These are phyloP conservation scores for Betta splendens DNA, from an alignment of 2,797 vertebrate species.

Conservation along the genomic window DNA sequence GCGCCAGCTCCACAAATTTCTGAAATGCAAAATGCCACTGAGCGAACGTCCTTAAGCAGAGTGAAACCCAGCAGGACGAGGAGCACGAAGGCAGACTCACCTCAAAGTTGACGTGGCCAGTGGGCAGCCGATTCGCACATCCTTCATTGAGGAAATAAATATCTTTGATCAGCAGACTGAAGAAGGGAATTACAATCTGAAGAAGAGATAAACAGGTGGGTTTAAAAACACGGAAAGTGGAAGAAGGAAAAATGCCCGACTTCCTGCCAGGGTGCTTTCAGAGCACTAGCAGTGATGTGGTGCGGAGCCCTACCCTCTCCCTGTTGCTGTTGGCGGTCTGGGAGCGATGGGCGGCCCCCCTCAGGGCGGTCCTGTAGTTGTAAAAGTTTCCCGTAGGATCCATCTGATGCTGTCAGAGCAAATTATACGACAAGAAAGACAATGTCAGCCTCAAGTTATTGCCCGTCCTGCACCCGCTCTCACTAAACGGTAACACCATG, in stretches of 20 bases:
- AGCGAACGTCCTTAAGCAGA: neutral
- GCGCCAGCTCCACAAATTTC: conserved; percentile 95
- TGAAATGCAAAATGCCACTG: conserved; percentile 48
- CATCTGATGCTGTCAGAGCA: conserved; percentile 90
- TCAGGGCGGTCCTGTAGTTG: conserved; percentile 93
- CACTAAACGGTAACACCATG: neutral
- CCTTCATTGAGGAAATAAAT: conserved; percentile 97
- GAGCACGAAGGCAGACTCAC: conserved; percentile 58
- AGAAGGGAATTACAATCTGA: conserved; percentile 96
- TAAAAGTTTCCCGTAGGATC: conserved; percentile 96
- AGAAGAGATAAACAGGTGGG: conserved; percentile 8
- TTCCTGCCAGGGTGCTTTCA: neutral
- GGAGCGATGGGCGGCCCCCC: conserved; percentile 91
- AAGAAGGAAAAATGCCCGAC: conserved; percentile 3
- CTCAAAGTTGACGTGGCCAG: conserved; percentile 95
- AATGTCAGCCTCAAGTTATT: conserved; percentile 27
- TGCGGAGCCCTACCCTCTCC: conserved; percentile 85
- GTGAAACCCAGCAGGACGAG: neutral
- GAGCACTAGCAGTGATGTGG: neutral
- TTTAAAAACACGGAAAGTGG: neutral
- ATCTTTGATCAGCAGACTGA: conserved; percentile 95
- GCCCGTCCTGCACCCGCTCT: neutral
- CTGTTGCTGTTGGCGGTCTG: conserved; percentile 92
- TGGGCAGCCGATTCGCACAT: conserved; percentile 91
- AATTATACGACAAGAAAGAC: conserved; percentile 20